Conservation (phyloP, 2,113 vertebrate species). For the Falcunculus frontatus region DNA sequence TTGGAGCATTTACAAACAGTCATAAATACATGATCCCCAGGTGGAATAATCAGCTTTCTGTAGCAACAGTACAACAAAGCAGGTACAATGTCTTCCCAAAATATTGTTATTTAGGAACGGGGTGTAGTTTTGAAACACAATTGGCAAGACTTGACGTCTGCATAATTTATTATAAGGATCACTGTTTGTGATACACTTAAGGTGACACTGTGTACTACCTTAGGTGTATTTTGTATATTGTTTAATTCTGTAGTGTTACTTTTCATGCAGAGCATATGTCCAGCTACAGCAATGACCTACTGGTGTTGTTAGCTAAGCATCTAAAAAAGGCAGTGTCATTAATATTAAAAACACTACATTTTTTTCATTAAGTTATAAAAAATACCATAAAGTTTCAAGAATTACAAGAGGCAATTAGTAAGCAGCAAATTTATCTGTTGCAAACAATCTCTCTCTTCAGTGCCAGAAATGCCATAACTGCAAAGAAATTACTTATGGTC, state of each 20-base stretch:
- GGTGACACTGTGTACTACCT: background rate
- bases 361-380: background rate
- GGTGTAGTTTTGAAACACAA: background rate
- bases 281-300: background rate
- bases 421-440: background rate
- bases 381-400: background rate
- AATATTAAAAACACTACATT: background rate
- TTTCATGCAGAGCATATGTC: background rate
- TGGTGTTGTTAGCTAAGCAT: background rate
- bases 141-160: background rate
- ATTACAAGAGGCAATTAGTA: background rate
- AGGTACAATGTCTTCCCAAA: background rate
- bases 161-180: background rate
- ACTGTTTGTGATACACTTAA: background rate
- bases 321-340: fast-evolving
- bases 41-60: background rate
- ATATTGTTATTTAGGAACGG: background rate
- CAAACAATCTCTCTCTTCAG: background rate
- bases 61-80: background rate
- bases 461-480: background rate
- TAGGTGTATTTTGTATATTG: background rate
- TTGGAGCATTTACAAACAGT: background rate
- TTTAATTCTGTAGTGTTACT: background rate
- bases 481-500: background rate
- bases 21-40: background rate